Evolutionary conservation across 2,888 invertebrate species (phyloP).

Genomic region (Cerastoderma edule): DNA sequence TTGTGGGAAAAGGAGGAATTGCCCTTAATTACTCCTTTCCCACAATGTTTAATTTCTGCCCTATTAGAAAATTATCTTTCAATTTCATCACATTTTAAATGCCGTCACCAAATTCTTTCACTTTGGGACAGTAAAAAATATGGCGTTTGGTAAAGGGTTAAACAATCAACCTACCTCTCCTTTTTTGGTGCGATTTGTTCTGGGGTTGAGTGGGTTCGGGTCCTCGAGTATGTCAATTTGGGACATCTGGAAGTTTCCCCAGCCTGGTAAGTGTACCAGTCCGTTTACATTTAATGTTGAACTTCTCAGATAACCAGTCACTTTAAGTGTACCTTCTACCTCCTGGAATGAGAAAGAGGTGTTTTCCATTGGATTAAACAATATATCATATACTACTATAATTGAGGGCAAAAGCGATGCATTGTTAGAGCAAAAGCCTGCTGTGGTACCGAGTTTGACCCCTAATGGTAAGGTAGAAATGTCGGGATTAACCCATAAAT

Average conservation of each 20-base stretch:
- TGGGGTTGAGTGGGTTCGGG: slow-evolving; percentile 74
- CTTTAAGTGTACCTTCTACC: slow-evolving; percentile 84
- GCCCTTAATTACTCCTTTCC: neutral
- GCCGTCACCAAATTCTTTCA: no score
- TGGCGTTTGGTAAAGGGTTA: neutral
- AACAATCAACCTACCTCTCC: neutral
- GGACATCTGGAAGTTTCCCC: slow-evolving; percentile 96
- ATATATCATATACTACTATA: no score
- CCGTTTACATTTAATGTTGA: slow-evolving; percentile 93
- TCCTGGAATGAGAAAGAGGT: slow-evolving; percentile 63
- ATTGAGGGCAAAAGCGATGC: neutral
- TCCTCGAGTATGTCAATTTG: slow-evolving; percentile 87
- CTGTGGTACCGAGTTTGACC: no score
- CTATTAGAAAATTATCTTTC: neutral
- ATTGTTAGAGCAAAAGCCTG: no score
- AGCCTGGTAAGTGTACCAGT: slow-evolving; percentile 94
- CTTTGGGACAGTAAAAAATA: no score
- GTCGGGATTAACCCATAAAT: no score
- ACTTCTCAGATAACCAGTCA: slow-evolving; percentile 95
- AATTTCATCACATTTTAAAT: no score
- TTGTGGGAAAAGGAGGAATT: no score
- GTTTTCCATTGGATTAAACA: no score
- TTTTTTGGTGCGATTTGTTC: slow-evolving; percentile 24
- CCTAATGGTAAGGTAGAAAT: no score
- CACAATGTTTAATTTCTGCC: neutral